Conservation (phyloP, 1,140 invertebrate species). For the Drosophila kurseongensis region DNA sequence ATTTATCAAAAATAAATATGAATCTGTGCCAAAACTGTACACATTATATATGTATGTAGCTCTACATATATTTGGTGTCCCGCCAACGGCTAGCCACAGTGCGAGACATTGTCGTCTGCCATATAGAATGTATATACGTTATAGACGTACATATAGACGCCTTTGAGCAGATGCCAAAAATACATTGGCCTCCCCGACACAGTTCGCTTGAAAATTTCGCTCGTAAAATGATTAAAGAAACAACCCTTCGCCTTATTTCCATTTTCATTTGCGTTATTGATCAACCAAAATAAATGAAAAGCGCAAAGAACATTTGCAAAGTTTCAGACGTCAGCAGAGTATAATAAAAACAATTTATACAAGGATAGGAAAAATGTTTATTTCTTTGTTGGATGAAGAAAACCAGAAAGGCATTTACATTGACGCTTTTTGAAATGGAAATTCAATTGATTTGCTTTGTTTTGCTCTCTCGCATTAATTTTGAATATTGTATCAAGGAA, state of each 20-base stretch:
- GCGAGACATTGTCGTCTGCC: conserved; percentile 73
- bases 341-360: conserved; percentile 25
- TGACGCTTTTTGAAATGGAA: conserved; percentile 8
- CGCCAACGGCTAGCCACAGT: conserved; percentile 75
- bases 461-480: neutral
- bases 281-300: conserved; percentile 47
- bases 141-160: conserved; percentile 19
- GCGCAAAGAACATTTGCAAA: conserved; percentile 25
- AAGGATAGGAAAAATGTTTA: conserved; percentile 36
- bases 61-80: conserved; percentile 50
- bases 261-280: conserved; percentile 53
- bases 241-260: neutral
- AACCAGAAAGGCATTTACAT: conserved; percentile 5
- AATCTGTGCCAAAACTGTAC: conserved; percentile 41
- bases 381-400: neutral
- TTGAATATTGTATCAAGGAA: conserved; percentile 35
- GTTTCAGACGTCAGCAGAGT: conserved; percentile 66
- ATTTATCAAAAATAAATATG: conserved; percentile 33
- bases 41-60: conserved; percentile 59
- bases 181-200: conserved; percentile 58
- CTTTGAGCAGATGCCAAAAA: conserved; percentile 68
- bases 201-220: conserved; percentile 57
- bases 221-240: conserved; percentile 23
- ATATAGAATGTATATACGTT: conserved; percentile 28
- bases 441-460: conserved; percentile 20